These are phyloP conservation scores for Zenarchopterus dispar DNA, from an alignment of 2,797 vertebrate genomes.

Conservation along the genomic window DNA sequence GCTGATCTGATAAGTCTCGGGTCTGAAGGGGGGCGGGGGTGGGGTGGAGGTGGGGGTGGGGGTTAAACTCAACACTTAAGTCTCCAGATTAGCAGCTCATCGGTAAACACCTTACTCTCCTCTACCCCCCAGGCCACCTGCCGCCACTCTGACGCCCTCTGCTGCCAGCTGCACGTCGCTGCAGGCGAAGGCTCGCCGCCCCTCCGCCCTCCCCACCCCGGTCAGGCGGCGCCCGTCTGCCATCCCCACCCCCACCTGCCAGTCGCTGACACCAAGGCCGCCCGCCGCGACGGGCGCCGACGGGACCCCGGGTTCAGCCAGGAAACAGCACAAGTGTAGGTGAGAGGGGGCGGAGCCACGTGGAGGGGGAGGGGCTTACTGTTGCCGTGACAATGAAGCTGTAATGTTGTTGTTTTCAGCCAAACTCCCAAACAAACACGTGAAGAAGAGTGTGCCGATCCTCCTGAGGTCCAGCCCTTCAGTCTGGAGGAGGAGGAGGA, in stretches of 20 bases:
- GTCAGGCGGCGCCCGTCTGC: constrained; percentile 70
- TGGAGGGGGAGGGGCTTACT: too few species aligned
- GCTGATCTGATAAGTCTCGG: not conserved
- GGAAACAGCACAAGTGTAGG: constrained; percentile 64
- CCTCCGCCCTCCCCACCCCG: constrained; percentile 86
- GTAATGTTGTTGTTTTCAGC: constrained; percentile 30
- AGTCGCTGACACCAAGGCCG: constrained; percentile 32
- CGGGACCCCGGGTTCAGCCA: constrained; percentile 30
- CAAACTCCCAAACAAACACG: constrained; percentile 12
- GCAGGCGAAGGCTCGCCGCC: constrained; percentile 70
- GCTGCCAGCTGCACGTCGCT: constrained; percentile 26
- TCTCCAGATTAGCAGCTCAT: not conserved
- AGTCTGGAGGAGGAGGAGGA: constrained; percentile 68
- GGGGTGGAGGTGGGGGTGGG: too few species aligned
- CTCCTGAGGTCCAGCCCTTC: constrained; percentile 67
- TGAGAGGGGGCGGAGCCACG: constrained; percentile 65
- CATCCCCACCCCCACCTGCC: constrained; percentile 67
- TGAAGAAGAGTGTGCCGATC: constrained; percentile 43
- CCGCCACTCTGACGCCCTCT: constrained; percentile 59
- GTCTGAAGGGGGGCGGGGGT: too few species aligned
- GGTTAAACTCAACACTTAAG: not conserved
- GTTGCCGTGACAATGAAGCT: too few species aligned
- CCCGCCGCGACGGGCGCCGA: not conserved
- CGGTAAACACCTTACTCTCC: not conserved
- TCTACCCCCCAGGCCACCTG: constrained; percentile 51